These are phyloP conservation scores for Patella pellucida DNA, from an alignment of 2,888 invertebrate species.

Conservation along the genomic window DNA sequence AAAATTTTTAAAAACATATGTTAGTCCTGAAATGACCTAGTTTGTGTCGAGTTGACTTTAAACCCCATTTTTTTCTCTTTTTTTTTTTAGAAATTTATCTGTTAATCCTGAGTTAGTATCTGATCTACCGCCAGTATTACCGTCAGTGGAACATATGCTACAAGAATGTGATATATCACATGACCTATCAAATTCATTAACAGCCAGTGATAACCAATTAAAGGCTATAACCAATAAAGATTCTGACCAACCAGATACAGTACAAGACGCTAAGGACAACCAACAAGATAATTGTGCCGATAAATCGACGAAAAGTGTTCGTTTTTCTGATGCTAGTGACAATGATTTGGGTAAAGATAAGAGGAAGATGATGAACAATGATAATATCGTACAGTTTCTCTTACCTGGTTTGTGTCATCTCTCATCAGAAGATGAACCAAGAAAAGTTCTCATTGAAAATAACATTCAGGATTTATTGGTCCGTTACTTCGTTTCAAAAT, in stretches of 20 bases:
- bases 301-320: background rate
- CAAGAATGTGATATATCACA: slow-evolving; percentile 5
- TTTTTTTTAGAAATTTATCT: background rate
- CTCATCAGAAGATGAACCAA: slow-evolving; percentile 88
- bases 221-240: background rate
- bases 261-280: background rate
- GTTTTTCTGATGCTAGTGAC: background rate
- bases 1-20: too few relatives aligned
- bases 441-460: slow-evolving; percentile 82
- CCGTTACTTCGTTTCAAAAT: slow-evolving; percentile 56
- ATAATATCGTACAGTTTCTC: slow-evolving; percentile 85
- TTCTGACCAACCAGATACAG: background rate
- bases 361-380: slow-evolving; percentile 8
- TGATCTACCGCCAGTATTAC: background rate
- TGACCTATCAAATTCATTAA: background rate
- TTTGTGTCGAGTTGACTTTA: too few relatives aligned
- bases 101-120: background rate
- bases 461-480: slow-evolving; percentile 78
- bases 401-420: slow-evolving; percentile 91
- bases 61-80: too few relatives aligned
- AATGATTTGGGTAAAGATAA: background rate
- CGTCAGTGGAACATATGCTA: background rate
- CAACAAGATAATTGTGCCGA: background rate
- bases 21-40: too few relatives aligned
- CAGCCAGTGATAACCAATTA: background rate